Conservation (phyloP, 2,797 vertebrate genomes). For the Takifugu ocellatus region DNA sequence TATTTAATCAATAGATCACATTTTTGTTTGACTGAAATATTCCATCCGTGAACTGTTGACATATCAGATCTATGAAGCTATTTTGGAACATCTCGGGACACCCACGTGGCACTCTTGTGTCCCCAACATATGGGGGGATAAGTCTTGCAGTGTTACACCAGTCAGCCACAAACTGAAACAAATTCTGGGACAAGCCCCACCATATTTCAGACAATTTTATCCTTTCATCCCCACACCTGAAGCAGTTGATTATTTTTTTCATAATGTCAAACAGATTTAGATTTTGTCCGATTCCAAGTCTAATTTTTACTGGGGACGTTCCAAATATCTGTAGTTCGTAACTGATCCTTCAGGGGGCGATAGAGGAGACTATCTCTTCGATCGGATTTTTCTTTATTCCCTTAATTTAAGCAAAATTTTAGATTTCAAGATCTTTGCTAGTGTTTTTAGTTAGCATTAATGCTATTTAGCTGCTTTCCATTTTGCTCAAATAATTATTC, state of each 20-base stretch:
- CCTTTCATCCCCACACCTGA: conserved; percentile 86
- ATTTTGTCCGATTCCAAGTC: conserved; percentile 2
- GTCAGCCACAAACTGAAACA: conserved; percentile 67
- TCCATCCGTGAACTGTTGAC: conserved; percentile 55
- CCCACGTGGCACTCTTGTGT: conserved; percentile 40
- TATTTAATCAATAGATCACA: conserved; percentile 54
- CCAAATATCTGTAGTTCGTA: conserved; percentile 41
- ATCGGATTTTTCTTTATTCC: conserved; percentile 29
- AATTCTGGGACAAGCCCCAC: conserved; percentile 59
- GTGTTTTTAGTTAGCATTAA: too few species aligned
- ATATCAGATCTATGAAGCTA: conserved; percentile 33
- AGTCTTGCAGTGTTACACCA: conserved; percentile 81
- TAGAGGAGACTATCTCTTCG: conserved; percentile 45
- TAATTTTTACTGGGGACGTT: neutral
- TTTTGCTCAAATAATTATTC: too few species aligned
- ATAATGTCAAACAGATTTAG: conserved; percentile 69
- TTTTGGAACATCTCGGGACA: too few species aligned
- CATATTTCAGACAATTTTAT: conserved; percentile 76
- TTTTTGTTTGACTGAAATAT: conserved; percentile 74
- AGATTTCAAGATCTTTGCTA: too few species aligned
- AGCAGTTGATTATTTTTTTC: conserved; percentile 83
- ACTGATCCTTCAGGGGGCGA: conserved; percentile 69
- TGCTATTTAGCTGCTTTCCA: too few species aligned
- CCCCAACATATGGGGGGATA: conserved; percentile 80
- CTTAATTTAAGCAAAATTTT: neutral